Base-by-base conservation (phyloP, 1,140 invertebrate genomes). In the Helicoverpa zea region DNA sequence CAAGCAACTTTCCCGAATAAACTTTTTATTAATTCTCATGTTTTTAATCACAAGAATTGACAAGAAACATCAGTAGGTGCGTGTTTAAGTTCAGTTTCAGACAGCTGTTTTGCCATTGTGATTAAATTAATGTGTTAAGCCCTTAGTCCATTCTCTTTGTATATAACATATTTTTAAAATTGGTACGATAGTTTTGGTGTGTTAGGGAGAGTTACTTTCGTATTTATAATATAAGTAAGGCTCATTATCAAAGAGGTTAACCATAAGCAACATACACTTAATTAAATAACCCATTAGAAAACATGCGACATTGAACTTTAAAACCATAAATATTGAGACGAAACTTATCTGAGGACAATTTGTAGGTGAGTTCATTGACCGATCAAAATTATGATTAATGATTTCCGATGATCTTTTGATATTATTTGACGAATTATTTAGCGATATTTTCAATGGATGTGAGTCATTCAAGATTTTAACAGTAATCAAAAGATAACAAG, bases 291-390 rank as follows among this genome's bases (percentile, higher is more conserved):
- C 18, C 43, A 29, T 11, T 30, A 13, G 11, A n/a, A 12, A 23
- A 1, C 66, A 70, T 12, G 7, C 43, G 11, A 70, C 5, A 70
- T 51, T 70, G 18, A 52, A 23, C 23, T 52, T 12, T 70, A 70
- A 23, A 12, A 1, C n/a, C 18, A 0, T 5, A 12, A 14, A 10
- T 4, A 23, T 52, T 23, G 52, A 49, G 47, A 23, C 7, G 23
- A 9, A 18, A 23, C 52, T 52, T 29, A n/a, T 23, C 52, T 51
- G 49, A 13, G 18, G 47, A 70, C 18, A 29, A 52, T 51, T 70
- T 47, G 35, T 70, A 29, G 66, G 66, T 70, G 23, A 70, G 16
- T 11, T 68, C 64, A 18, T 18, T 47, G 66, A 70, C 66, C 66
- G 43, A 13, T 23, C 49, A 12, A 49, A 14, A 58, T 16, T 4